Base-by-base conservation (phyloP, 2,888 invertebrate species). In the Polyommatus icarus region DNA sequence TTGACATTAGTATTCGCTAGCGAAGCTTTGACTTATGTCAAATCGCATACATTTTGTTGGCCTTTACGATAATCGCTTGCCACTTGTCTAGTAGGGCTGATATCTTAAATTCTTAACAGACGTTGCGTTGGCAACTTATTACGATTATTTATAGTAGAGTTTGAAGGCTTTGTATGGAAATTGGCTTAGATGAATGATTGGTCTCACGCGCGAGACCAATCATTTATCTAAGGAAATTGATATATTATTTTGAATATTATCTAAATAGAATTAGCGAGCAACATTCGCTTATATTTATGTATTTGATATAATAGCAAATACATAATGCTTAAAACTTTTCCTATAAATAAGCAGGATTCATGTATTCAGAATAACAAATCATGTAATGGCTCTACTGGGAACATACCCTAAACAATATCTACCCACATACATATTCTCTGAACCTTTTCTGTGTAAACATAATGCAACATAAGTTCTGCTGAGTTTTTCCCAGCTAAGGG, bases 341-440 rank as follows among this genome's bases (percentile, higher is more conserved):
- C 24, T 61, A 24, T 61, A 12, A 61, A 20, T 61, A 61, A 50
- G 20, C n/a, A 75, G 15, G 40, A 78, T 76, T 67, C 29, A 67
- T 67, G 67, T 67, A 67, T 67, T 67, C 67, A 29, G 67, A 67
- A 67, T 67, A 67, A 32, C 67, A 67, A 67, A 67, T 32, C 15
- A 29, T 67, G 29, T 67, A 24, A 67, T 67, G 15, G 67, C 12
- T 67, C 67, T 67, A 1, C 67, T 15, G 67, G 67, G 67, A 61
- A 32, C 2, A 29, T 32, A 67, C 32, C 67, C 32, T 67, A 32
- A 67, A 67, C 67, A 67, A 67, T 29, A 67, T 32, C 29, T 67
- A 67, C 67, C 12, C 4, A 29, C 20, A 10, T 59, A 59, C 61
- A 5, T 67, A 67, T 32, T 18, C 18, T 32, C 18, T 29, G 67